Conservation (phyloP, 2,797 vertebrate genomes). For the Coendou prehensilis region DNA sequence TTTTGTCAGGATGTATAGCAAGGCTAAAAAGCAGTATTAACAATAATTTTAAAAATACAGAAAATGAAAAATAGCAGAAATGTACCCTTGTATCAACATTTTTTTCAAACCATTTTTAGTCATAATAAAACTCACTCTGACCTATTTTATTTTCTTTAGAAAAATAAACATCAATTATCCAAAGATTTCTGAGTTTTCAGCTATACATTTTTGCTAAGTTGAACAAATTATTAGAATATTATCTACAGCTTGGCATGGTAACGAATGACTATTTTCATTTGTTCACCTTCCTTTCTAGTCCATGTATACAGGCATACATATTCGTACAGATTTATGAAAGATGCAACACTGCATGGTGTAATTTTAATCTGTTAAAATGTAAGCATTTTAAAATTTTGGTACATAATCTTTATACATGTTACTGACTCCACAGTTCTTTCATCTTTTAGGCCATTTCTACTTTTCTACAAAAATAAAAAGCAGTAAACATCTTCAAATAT, state of each 20-base stretch:
- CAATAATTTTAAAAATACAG: conserved; percentile 79
- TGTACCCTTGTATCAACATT: conserved; percentile 82
- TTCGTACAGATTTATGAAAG: conserved; percentile 22
- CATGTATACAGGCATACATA: neutral
- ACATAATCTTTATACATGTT: neutral
- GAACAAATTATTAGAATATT: conserved; percentile 8
- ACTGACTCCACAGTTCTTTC: neutral
- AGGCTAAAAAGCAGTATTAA: conserved; percentile 91
- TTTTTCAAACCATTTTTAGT: conserved; percentile 79
- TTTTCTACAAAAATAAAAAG: conserved; percentile 40
- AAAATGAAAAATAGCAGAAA: conserved; percentile 68
- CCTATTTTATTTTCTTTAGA: conserved; percentile 61
- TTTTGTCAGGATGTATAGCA: conserved; percentile 98
- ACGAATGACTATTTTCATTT: conserved; percentile 59
- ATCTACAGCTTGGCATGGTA: conserved; percentile 51
- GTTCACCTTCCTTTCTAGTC: conserved; percentile 40
- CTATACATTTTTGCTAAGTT: neutral
- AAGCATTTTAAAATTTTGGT: conserved; percentile 19
- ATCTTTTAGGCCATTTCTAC: conserved; percentile 20
- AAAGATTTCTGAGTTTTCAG: conserved; percentile 45
- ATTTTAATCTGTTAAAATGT: conserved; percentile 58
- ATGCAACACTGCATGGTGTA: neutral
- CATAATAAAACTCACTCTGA: conserved; percentile 58
- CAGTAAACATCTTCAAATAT: neutral
- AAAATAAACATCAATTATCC: conserved; percentile 58